Evolutionary conservation across 1,140 invertebrate genomes (phyloP).

Genomic region (Cecropterus lyciades): DNA sequence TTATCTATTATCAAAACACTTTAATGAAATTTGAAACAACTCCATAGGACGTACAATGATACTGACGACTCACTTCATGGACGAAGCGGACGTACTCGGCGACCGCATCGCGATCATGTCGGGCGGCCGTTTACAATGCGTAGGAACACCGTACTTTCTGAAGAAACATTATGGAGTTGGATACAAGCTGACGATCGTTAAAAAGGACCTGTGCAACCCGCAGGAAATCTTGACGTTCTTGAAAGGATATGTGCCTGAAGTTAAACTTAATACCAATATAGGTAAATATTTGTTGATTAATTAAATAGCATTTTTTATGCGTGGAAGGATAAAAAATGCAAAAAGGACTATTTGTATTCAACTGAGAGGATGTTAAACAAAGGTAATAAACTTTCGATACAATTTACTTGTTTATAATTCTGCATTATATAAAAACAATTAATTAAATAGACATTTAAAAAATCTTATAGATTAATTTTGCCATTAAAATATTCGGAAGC

Average conservation of each 20-base stretch:
- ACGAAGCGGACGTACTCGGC: conserved; percentile 97
- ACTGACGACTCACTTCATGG: conserved; percentile 98
- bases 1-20: too few species aligned
- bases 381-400: too few species aligned
- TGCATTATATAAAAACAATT: too few species aligned
- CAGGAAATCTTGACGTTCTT: conserved; percentile 84
- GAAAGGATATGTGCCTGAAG: conserved; percentile 84
- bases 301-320: too few species aligned
- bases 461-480: too few species aligned
- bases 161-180: conserved; percentile 83
- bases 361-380: too few species aligned
- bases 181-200: conserved; percentile 75
- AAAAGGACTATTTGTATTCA: too few species aligned
- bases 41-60: conserved; percentile 91
- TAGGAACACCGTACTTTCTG: conserved; percentile 84
- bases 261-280: conserved; percentile 74
- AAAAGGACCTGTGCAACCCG: conserved; percentile 82
- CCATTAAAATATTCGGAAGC: too few species aligned
- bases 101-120: conserved; percentile 97
- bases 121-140: conserved; percentile 90
- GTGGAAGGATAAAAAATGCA: too few species aligned
- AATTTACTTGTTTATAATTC: too few species aligned
- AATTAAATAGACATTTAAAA: too few species aligned
- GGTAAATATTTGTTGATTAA: conserved; percentile 44
- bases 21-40: neutral